A percentile compares a stretch with the other conserved stretches of the same genome.
Conservation (phyloP, 92 coral and sea anemone genomes). For the Muricea muricata region DNA sequence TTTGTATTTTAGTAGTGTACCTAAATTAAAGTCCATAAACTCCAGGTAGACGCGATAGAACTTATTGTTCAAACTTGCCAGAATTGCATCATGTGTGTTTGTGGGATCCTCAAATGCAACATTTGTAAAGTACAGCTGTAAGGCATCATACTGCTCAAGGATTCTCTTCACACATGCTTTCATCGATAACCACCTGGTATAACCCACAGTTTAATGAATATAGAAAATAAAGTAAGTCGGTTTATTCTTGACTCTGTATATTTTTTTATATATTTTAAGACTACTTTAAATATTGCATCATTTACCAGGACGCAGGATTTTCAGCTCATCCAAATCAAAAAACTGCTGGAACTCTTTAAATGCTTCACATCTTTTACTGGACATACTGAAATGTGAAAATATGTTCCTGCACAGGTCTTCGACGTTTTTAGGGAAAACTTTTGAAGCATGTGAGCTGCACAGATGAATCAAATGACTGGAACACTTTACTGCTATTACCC, state of each 20-base stretch:
- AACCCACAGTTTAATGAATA: background rate
- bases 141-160: background rate
- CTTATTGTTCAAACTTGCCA: slow-evolving; percentile 3
- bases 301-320: slow-evolving; percentile 16
- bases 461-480: slow-evolving; percentile 16
- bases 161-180: slow-evolving; percentile 13
- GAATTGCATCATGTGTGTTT: slow-evolving; percentile 14
- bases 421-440: background rate
- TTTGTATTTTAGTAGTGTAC: no score
- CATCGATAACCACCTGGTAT: slow-evolving; percentile 7
- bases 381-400: slow-evolving; percentile 9
- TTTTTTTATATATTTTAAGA: no score
- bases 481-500: slow-evolving; percentile 13
- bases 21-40: slow-evolving; percentile 11
- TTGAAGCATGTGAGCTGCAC: slow-evolving; percentile 7
- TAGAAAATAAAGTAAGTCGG: background rate
- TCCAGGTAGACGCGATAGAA: background rate
- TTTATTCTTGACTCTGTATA: no score
- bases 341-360: slow-evolving; percentile 22
- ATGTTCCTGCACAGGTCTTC: slow-evolving; percentile 21
- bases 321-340: slow-evolving; percentile 5
- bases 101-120: slow-evolving; percentile 19
- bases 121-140: slow-evolving; percentile 4
- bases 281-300: no score
- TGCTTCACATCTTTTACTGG: slow-evolving; percentile 12